Evolutionary conservation across 2,888 invertebrate species (phyloP).

Genomic region (Ophion obscuratus): DNA sequence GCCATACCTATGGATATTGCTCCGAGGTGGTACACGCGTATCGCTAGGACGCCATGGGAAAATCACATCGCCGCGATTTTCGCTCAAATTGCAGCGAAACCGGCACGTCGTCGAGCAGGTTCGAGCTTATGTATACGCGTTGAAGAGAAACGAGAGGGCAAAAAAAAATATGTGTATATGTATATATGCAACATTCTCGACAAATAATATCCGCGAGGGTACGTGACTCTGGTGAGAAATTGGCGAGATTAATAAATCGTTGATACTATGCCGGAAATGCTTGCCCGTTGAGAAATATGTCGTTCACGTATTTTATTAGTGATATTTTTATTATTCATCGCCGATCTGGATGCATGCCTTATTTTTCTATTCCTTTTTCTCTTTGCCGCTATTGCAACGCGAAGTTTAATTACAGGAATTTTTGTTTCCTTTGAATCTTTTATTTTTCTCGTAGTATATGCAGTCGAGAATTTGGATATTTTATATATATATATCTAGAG

Average conservation of each 20-base stretch:
- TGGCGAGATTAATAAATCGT: constrained; percentile 65
- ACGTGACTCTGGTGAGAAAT: constrained; percentile 64
- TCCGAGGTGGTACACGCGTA: neutral
- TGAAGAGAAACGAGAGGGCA: constrained; percentile 26
- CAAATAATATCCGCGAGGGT: constrained; percentile 57
- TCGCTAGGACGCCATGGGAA: constrained; percentile 54
- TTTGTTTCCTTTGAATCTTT: constrained; percentile 5
- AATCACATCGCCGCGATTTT: constrained; percentile 69
- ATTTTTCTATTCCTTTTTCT: neutral
- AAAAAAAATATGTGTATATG: neutral
- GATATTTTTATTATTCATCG: constrained; percentile 12
- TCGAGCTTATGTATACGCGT: constrained; percentile 8
- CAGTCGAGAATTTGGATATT: constrained; percentile 56
- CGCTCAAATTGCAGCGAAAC: constrained; percentile 69
- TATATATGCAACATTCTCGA: constrained; percentile 6
- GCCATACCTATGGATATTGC: neutral
- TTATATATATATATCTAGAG: constrained; percentile 58
- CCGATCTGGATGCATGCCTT: neutral
- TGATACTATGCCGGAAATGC: constrained; percentile 41
- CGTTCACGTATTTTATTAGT: constrained; percentile 55
- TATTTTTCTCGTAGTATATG: constrained; percentile 23
- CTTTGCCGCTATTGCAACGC: neutral
- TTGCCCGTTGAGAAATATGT: constrained; percentile 35
- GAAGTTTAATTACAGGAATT: constrained; percentile 29
- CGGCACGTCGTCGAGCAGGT: constrained; percentile 12